Conservation (phyloP, 2,797 vertebrate species). For the Clarias fuscus region DNA sequence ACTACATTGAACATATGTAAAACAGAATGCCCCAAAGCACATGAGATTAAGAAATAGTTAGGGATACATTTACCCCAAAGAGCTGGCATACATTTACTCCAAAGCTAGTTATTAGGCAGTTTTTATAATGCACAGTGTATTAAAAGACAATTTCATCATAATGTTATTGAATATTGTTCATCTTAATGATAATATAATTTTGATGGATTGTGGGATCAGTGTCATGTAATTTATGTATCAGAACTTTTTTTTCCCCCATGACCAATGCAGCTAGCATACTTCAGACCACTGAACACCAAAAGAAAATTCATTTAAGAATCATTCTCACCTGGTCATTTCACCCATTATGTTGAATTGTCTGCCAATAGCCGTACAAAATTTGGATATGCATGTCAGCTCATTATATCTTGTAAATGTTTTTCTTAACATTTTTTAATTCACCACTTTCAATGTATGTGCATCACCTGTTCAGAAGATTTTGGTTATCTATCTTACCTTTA, state of each 20-base stretch:
- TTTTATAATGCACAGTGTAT: slow-evolving; percentile 7
- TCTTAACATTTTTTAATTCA: background rate
- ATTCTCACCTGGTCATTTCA: background rate
- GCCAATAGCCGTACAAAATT: background rate
- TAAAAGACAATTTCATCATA: slow-evolving; percentile 23
- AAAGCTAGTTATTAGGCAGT: slow-evolving; percentile 16
- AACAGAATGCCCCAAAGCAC: slow-evolving; percentile 56
- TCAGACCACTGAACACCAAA: slow-evolving; percentile 12
- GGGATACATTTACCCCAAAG: slow-evolving; percentile 65
- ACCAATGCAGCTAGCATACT: background rate
- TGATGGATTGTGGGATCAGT: slow-evolving; percentile 55
- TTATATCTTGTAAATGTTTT: background rate
- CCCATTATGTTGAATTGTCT: background rate
- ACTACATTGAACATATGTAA: slow-evolving; percentile 68
- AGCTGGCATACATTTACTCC: slow-evolving; percentile 67
- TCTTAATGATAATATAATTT: slow-evolving; percentile 7
- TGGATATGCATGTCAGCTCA: background rate
- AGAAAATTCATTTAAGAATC: background rate
- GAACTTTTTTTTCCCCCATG: slow-evolving; percentile 18
- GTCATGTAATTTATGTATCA: slow-evolving; percentile 60
- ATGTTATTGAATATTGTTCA: background rate
- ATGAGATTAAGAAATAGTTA: slow-evolving; percentile 56
- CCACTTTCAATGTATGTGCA: background rate
- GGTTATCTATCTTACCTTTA: background rate
- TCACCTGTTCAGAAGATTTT: background rate